phyloP scores from a whole-genome alignment of 2,888 invertebrate species.

The Hydriomena furcata region DNA sequence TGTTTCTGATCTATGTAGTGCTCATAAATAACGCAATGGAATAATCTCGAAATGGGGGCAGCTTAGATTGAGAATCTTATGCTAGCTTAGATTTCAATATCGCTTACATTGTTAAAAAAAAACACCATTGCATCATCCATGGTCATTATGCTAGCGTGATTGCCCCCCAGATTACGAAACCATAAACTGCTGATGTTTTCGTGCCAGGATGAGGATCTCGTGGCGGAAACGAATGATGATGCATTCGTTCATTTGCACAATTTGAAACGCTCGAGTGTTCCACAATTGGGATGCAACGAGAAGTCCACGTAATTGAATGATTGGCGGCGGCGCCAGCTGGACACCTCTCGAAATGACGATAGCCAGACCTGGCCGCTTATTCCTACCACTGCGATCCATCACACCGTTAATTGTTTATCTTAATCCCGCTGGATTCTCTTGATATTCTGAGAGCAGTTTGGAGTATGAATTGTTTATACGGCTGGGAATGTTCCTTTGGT shows the following conservation, averaged over 20 bases:
- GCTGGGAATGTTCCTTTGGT: neutral
- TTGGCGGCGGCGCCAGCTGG: slow-evolving; percentile 69
- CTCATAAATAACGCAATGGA: too few relatives aligned
- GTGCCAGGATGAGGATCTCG: slow-evolving; percentile 21
- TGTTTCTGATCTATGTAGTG: too few relatives aligned
- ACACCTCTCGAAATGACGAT: slow-evolving; percentile 69
- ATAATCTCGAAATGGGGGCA: too few relatives aligned
- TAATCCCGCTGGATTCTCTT: slow-evolving; percentile 15
- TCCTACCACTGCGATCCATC: slow-evolving; percentile 57
- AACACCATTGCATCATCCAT: too few relatives aligned
- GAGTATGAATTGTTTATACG: slow-evolving; percentile 7
- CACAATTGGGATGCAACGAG: slow-evolving; percentile 54
- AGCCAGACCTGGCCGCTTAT: slow-evolving; percentile 49
- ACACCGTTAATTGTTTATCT: slow-evolving; percentile 49
- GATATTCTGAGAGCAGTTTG: slow-evolving; percentile 14
- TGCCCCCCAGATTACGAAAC: slow-evolving; percentile 3
- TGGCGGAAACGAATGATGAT: slow-evolving; percentile 34
- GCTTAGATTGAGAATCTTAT: too few relatives aligned
- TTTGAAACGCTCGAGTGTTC: slow-evolving; percentile 47
- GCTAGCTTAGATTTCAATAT: too few relatives aligned
- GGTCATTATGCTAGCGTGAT: too few relatives aligned
- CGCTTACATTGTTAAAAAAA: too few relatives aligned
- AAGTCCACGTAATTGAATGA: slow-evolving; percentile 69
- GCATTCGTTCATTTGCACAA: slow-evolving; percentile 41
- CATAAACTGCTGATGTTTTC: slow-evolving; percentile 9